A percentile compares a stretch with the other conserved stretches of the same genome.
These are phyloP conservation scores for Macrophya alboannulata DNA, from an alignment of 2,888 invertebrate species.

Conservation along the genomic window DNA sequence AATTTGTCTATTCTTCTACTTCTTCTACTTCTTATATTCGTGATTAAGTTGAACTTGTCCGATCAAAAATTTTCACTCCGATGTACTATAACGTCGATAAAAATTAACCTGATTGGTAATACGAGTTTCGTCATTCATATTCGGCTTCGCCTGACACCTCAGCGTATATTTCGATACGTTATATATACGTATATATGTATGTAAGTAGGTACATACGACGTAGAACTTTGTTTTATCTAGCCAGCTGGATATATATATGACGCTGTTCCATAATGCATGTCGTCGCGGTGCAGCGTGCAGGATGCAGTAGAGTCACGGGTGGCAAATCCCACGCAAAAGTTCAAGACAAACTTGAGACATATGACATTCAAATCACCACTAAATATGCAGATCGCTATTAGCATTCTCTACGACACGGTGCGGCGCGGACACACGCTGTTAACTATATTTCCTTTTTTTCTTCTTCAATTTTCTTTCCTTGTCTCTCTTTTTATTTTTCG, in stretches of 20 bases:
- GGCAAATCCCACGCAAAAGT: slow-evolving; percentile 49
- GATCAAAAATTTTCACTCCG: background rate
- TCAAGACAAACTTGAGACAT: slow-evolving; percentile 46
- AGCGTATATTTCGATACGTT: background rate
- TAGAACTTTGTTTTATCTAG: slow-evolving; percentile 12
- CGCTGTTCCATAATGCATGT: slow-evolving; percentile 50
- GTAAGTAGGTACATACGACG: background rate
- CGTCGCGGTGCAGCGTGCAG: slow-evolving; percentile 39
- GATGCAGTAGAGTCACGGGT: background rate
- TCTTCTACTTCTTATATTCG: background rate
- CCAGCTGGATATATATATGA: slow-evolving; percentile 9
- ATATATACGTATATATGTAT: background rate
- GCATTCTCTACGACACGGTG: slow-evolving; percentile 34
- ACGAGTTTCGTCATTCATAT: background rate
- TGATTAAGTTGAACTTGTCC: background rate
- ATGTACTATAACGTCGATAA: background rate
- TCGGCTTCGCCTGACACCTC: slow-evolving; percentile 1
- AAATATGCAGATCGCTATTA: slow-evolving; percentile 48
- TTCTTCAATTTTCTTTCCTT: background rate
- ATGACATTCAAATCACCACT: slow-evolving; percentile 42
- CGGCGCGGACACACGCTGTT: slow-evolving; percentile 1
- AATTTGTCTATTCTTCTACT: background rate
- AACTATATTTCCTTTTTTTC: background rate
- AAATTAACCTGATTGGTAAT: background rate
- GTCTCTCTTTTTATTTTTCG: background rate